Evolutionary conservation across 2,888 invertebrate genomes (phyloP), one percentile per base, ranked within the genome.

Genomic region (Miltochrista miniata): DNA sequence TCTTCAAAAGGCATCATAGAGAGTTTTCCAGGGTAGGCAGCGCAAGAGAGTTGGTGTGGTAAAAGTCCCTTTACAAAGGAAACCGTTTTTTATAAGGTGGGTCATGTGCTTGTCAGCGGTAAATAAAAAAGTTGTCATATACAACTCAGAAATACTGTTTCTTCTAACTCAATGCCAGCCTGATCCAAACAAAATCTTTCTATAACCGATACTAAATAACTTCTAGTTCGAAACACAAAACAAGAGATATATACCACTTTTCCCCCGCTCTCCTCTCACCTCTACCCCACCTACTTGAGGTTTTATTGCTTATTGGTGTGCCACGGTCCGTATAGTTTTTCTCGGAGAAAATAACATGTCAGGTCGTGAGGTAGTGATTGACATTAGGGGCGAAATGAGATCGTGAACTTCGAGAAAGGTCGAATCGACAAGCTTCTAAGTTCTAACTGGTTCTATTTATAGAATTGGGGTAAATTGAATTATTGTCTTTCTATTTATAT

Each of bases 291-390:
- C 49, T 54, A 59, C 51, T 46, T 50, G 43, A 56, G 51, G 59
- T 59, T 62, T 70, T 71, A 72, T 72, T 72, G 68, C 68, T 66
- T 70, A 72, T 59, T 72, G 67, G 64, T 52, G 58, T 43, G 61
- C 54, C 54, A 56, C 59, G 60, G 59, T 53, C 48, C 52, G 56
- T 62, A 57, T 52, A 56, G 55, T 45, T 55, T 54, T 66, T 48
- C 45, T 46, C 46, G 36, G 30, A 58, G 54, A 52, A 56, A 60
- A 69, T 63, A 60, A 58, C 60, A 70, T 58, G 64, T 56, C 64
- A 45, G 45, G 37, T 33, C 15, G 49, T 53, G 49, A 46, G 15
- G 45, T 35, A 1, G 48, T 54, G 69, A 66, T 54, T 58, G 67
- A 58, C 64, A 43, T 56, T 33, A 33, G 45, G 50, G 35, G 40